phyloP scores from a whole-genome alignment of 2,888 invertebrate species.

The Latheticus oryzae region DNA sequence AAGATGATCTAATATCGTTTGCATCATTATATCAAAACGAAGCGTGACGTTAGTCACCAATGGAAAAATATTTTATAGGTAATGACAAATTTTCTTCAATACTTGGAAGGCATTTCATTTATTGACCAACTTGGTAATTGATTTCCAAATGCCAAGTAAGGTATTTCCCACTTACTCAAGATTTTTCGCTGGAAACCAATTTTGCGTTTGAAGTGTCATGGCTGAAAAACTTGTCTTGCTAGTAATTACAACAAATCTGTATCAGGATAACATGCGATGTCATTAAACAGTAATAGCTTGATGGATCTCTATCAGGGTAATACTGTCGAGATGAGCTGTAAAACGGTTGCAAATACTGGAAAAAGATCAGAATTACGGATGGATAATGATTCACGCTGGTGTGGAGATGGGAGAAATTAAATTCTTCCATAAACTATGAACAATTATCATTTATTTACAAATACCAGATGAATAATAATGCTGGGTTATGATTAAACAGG shows the following conservation, averaged over 20 bases:
- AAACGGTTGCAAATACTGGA: too few species aligned
- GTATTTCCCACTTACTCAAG: conserved; percentile 13
- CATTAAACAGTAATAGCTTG: conserved; percentile 14
- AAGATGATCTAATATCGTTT: conserved; percentile 34
- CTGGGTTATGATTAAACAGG: conserved; percentile 3
- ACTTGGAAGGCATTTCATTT: conserved; percentile 9
- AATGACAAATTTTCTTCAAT: conserved; percentile 14
- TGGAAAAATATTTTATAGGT: too few species aligned
- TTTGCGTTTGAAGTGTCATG: conserved; percentile 9
- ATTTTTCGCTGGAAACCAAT: not conserved
- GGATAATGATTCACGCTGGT: too few species aligned
- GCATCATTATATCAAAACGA: conserved; percentile 18
- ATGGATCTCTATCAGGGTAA: conserved; percentile 1
- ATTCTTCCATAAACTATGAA: not conserved
- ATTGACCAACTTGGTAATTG: conserved; percentile 13
- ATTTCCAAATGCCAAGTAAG: conserved; percentile 18
- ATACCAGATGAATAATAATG: not conserved
- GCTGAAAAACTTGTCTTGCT: conserved; percentile 15
- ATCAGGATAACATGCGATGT: conserved; percentile 15
- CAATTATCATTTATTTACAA: conserved; percentile 3
- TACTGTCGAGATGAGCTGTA: conserved; percentile 4
- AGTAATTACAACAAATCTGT: conserved; percentile 15
- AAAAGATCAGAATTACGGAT: too few species aligned
- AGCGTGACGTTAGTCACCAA: conserved; percentile 6
- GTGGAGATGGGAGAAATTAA: not conserved